A percentile compares a stretch with the other conserved stretches of the same genome.
These are phyloP conservation scores for Trichonephila clavipes DNA, from an alignment of 1,140 invertebrate genomes.

Conservation along the genomic window DNA sequence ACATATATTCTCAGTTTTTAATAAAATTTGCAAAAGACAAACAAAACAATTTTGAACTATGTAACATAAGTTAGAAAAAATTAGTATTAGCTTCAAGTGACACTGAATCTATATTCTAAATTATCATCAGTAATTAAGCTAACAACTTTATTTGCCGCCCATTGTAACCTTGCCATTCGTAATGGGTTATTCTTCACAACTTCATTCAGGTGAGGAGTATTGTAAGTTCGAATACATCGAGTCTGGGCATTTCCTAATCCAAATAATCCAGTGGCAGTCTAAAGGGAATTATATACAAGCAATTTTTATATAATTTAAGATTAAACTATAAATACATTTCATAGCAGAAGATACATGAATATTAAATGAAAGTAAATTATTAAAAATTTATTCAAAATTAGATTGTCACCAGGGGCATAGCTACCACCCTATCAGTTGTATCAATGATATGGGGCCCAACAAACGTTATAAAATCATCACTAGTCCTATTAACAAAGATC, in stretches of 20 bases:
- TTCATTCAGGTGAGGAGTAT: conserved; percentile 93
- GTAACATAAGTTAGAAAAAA: not conserved
- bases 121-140: conserved; percentile 84
- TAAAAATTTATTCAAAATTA: no score
- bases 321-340: no score
- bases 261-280: conserved; percentile 91
- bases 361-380: no score
- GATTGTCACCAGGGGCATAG: no score
- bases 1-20: not conserved
- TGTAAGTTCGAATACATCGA: conserved; percentile 95
- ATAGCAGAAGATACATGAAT: no score
- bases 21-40: not conserved
- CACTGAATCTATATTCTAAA: conserved; percentile 69
- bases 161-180: conserved; percentile 92
- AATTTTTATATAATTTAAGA: no score
- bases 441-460: no score
- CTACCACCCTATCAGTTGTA: no score
- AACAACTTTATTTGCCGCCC: conserved; percentile 95
- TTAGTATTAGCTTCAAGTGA: conserved; percentile 15
- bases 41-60: not conserved
- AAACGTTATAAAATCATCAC: no score
- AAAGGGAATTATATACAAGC: conserved; percentile 78
- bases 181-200: conserved; percentile 89
- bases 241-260: conserved; percentile 94
- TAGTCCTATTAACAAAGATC: no score